Evolutionary conservation across 2,113 vertebrate species (phyloP).

Genomic region (Todiramphus saurophagus): DNA sequence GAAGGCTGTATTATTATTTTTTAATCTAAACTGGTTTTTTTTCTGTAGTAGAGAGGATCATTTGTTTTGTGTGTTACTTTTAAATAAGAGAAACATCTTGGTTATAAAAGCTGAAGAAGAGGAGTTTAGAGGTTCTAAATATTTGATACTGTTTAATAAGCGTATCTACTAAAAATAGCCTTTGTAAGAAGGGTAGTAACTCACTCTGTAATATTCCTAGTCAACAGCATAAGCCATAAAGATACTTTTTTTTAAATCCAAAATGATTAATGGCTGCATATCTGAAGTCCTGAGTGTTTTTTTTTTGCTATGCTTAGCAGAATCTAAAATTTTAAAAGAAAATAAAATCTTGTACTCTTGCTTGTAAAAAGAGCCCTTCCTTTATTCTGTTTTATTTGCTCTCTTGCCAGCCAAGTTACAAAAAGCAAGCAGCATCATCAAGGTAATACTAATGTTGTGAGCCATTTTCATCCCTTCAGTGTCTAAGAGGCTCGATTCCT

Average conservation of each 20-base stretch:
- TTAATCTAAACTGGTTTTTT: not conserved
- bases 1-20: not conserved
- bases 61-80: not conserved
- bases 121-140: not conserved
- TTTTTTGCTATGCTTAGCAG: not conserved
- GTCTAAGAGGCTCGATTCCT: not conserved
- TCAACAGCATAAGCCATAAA: conserved; percentile 37
- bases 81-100: not conserved
- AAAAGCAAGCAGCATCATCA: not conserved
- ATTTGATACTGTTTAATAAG: not conserved
- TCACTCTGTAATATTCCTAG: not conserved
- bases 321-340: conserved; percentile 2
- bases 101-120: not conserved
- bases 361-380: not conserved
- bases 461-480: not conserved
- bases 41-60: not conserved
- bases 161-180: not conserved
- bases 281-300: not conserved
- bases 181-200: not conserved
- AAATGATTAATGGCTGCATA: not conserved
- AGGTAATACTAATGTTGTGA: not conserved
- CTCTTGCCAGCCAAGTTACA: conserved; percentile 18
- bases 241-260: not conserved
- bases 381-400: conserved; percentile 39
- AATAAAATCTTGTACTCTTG: not conserved